These are phyloP conservation scores for Ips nitidus DNA, from an alignment of 1,140 invertebrate genomes.

Conservation along the genomic window DNA sequence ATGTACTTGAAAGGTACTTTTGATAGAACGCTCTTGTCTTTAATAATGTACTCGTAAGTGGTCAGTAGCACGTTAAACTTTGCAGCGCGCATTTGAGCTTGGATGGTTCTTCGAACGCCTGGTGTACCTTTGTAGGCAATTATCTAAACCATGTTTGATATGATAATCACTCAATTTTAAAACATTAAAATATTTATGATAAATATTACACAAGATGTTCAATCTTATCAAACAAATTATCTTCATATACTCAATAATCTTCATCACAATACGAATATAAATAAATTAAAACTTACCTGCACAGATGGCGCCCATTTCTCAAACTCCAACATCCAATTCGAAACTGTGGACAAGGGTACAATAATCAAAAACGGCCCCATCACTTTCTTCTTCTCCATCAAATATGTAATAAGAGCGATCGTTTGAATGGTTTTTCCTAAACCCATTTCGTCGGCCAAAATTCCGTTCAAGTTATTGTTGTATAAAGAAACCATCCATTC, in stretches of 20 bases:
- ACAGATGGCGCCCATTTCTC: slow-evolving; percentile 99
- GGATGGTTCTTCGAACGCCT: slow-evolving; percentile 81
- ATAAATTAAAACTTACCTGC: too few species aligned
- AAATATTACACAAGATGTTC: too few species aligned
- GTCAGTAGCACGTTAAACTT: slow-evolving; percentile 98
- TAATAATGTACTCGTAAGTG: slow-evolving; percentile 97
- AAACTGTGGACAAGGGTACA: slow-evolving; percentile 99
- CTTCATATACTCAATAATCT: too few species aligned
- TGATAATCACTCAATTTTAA: too few species aligned
- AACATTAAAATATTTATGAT: too few species aligned
- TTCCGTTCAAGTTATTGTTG: slow-evolving; percentile 98
- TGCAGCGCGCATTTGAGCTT: slow-evolving; percentile 84
- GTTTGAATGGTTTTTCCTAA: slow-evolving; percentile 99
- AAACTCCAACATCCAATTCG: slow-evolving; percentile 99
- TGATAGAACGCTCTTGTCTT: slow-evolving; percentile 69
- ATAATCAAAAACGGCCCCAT: slow-evolving; percentile 98
- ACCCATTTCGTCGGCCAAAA: slow-evolving; percentile 89
- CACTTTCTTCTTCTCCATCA: slow-evolving; percentile 91
- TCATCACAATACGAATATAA: too few species aligned
- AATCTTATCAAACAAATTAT: too few species aligned
- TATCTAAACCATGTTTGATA: slow-evolving; percentile 93
- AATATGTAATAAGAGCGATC: slow-evolving; percentile 94
- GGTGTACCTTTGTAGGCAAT: slow-evolving; percentile 96
- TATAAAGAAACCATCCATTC: slow-evolving; percentile 99
- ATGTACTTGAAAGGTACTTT: slow-evolving; percentile 86